Conservation (phyloP, 1,140 invertebrate genomes). For the Drosophila sulfurigaster region DNA sequence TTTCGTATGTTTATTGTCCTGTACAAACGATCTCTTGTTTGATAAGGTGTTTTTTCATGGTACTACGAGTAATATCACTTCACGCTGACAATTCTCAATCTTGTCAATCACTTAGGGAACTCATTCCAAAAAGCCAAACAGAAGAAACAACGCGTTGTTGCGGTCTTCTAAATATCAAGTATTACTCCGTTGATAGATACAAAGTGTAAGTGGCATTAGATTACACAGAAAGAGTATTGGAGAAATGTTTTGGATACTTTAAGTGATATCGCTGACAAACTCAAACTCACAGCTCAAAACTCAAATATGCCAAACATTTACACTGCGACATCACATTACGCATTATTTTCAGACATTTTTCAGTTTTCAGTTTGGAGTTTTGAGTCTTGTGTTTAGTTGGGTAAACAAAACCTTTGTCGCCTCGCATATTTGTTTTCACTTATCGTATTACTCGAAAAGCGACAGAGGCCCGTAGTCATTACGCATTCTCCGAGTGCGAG, state of each 20-base stretch:
- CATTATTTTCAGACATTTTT: conserved; percentile 36
- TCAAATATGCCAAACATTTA: conserved; percentile 46
- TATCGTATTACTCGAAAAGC: conserved; percentile 67
- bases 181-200: conserved; percentile 17
- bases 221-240: conserved; percentile 33
- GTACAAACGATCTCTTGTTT: not conserved
- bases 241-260: conserved; percentile 22
- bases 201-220: conserved; percentile 30
- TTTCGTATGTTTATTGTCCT: not conserved
- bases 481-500: conserved; percentile 11
- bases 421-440: conserved; percentile 77
- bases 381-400: conserved; percentile 60
- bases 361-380: conserved; percentile 43
- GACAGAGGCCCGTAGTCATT: conserved; percentile 29
- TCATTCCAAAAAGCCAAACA: not conserved
- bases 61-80: not conserved
- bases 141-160: not conserved
- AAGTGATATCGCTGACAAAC: conserved; percentile 30
- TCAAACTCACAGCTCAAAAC: not conserved
- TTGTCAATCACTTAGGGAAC: not conserved
- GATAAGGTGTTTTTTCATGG: not conserved
- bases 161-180: conserved; percentile 12
- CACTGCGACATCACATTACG: conserved; percentile 46
- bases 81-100: not conserved
- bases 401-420: conserved; percentile 76